Evolutionary conservation across 2,113 vertebrate genomes (phyloP), one percentile per base, ranked within the genome.

Genomic region (Tor tambroides): DNA sequence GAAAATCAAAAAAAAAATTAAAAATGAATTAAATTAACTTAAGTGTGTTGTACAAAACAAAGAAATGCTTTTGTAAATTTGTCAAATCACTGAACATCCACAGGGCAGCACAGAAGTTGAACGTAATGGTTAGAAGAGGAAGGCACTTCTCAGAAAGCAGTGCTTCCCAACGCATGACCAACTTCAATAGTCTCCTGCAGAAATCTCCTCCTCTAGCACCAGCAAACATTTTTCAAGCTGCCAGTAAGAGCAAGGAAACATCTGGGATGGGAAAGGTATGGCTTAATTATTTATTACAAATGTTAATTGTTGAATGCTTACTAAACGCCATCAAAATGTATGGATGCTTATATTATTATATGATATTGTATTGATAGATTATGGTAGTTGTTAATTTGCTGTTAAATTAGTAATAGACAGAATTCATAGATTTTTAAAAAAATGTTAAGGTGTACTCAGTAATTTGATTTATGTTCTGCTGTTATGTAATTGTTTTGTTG

Each of bases 31-130:
- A n/a, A n/a, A n/a, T n/a, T n/a, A n/a, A n/a, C n/a, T n/a, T n/a
- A n/a, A n/a, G n/a, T 30, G 5, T 35, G 7, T 35, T 35, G 7
- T 69, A 35, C 6, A 35, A 69, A 19, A 19, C 15, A 35, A 32
- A 69, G 14, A 35, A 69, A 35, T 69, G 7, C 6, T 69, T 69
- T 19, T 17, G 17, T 35, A 69, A 32, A 15, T 76, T 10, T 71
- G 67, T n/a, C 10, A 5, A 51, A 72, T 59, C 56, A 49, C 15
- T 63, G 35, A 76, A 35, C 67, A 26, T 87, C 21, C 26, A 5
- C 93, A 97, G 96, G 94, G 96, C 96, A 3, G 96, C 96, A 91
- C 96, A 97, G 93, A 97, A 97, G 91, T 86, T 97, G 92, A 96
- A 97, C 74, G 92, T 96, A 38, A 96, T 96, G 69, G 96, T 96